A percentile compares a stretch with the other conserved stretches of the same genome.
phyloP scores from a whole-genome alignment of 2,888 invertebrate genomes.

The Nomada hirtipes region DNA sequence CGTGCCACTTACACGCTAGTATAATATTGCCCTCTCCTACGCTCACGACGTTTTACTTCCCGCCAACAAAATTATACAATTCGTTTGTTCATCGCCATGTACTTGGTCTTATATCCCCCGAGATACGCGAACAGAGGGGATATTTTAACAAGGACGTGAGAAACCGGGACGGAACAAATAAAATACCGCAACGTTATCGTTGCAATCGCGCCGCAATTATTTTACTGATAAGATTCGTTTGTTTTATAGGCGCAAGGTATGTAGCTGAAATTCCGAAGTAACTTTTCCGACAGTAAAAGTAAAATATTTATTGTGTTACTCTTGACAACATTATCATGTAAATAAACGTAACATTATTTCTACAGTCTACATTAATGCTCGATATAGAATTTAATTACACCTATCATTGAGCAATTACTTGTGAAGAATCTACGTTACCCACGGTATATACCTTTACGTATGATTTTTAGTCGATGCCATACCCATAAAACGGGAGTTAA shows the following conservation, averaged over 20 bases:
- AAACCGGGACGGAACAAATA: constrained; percentile 37
- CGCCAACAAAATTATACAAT: neutral
- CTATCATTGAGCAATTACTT: constrained; percentile 80
- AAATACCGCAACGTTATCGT: constrained; percentile 28
- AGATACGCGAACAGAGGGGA: neutral
- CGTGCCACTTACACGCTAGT: constrained; percentile 19
- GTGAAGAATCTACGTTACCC: constrained; percentile 73
- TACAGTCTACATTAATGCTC: constrained; percentile 61
- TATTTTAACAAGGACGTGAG: neutral
- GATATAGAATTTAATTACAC: constrained; percentile 75
- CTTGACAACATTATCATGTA: constrained; percentile 73
- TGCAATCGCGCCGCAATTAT: neutral
- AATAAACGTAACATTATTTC: constrained; percentile 66
- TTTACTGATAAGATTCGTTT: constrained; percentile 14
- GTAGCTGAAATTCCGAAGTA: neutral
- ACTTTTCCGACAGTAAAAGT: constrained; percentile 66
- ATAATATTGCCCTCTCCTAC: too few relatives aligned
- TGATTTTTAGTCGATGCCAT: constrained; percentile 41
- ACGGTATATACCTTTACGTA: constrained; percentile 43
- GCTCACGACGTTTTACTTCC: neutral
- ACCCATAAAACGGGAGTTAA: constrained; percentile 34
- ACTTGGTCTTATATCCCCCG: constrained; percentile 23
- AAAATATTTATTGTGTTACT: constrained; percentile 78
- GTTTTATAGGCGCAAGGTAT: neutral
- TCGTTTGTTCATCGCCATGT: too few relatives aligned